phyloP scores from a whole-genome alignment of 2,888 invertebrate species.

The Acronicta psi region DNA sequence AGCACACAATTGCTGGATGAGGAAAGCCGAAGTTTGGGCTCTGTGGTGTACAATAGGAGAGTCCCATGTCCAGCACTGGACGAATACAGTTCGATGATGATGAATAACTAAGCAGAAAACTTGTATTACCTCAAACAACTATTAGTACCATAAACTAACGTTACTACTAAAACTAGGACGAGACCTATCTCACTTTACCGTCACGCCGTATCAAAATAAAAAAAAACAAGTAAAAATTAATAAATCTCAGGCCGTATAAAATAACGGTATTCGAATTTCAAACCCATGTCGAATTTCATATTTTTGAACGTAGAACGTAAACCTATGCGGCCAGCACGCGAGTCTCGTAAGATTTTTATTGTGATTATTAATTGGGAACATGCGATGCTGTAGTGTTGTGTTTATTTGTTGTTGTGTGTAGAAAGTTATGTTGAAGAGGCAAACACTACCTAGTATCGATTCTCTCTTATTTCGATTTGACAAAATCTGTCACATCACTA shows the following conservation, averaged over 20 bases:
- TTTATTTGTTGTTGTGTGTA: conserved; percentile 30
- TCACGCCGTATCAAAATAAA: conserved; percentile 33
- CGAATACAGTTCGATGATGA: too few relatives aligned
- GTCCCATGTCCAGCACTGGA: too few relatives aligned
- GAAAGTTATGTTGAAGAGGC: conserved; percentile 14
- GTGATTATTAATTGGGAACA: conserved; percentile 68
- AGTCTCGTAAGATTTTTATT: conserved; percentile 68
- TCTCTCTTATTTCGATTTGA: too few relatives aligned
- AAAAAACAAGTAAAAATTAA: conserved; percentile 9
- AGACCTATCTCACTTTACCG: conserved; percentile 9
- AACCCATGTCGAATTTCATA: conserved; percentile 68
- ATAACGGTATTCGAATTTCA: conserved; percentile 29
- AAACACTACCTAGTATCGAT: too few relatives aligned
- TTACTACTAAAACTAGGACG: conserved; percentile 21
- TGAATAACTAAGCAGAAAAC: too few relatives aligned
- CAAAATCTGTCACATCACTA: too few relatives aligned
- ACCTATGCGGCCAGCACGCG: conserved; percentile 64
- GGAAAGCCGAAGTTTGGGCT: too few relatives aligned
- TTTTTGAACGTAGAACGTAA: conserved; percentile 67
- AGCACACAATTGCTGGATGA: too few relatives aligned
- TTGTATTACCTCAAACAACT: neutral
- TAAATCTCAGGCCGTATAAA: conserved; percentile 19
- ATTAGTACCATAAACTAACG: conserved; percentile 4
- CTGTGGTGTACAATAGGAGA: too few relatives aligned
- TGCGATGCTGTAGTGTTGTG: conserved; percentile 40